These are phyloP conservation scores for Cranoglanis bouderius DNA, from an alignment of 2,113 vertebrate genomes.

Conservation along the genomic window DNA sequence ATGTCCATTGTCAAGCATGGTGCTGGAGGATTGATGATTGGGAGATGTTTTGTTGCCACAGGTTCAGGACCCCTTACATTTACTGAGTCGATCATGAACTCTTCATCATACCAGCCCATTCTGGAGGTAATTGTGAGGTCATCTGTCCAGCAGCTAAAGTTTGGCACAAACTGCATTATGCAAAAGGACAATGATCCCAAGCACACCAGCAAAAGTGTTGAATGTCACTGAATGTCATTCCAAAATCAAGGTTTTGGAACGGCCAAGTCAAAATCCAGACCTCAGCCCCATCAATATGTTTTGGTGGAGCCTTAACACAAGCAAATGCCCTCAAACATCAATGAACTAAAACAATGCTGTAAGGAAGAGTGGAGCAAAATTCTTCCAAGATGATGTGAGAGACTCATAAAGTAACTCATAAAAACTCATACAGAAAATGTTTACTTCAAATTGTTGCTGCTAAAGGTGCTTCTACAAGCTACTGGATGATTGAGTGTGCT, in stretches of 20 bases:
- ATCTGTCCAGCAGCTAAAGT: neutral
- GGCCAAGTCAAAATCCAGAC: neutral
- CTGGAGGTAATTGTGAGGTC: neutral
- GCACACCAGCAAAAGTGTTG: neutral
- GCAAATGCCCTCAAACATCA: neutral
- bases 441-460: neutral
- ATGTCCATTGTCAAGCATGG: neutral
- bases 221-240: no score
- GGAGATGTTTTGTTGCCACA: neutral
- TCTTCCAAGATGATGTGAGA: neutral
- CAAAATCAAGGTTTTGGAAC: neutral
- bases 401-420: neutral
- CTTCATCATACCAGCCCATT: neutral
- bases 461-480: neutral
- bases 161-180: neutral
- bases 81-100: neutral
- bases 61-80: neutral
- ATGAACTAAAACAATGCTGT: neutral
- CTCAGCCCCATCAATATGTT: neutral
- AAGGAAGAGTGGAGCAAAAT: neutral
- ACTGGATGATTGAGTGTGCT: neutral
- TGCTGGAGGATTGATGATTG: neutral
- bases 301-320: neutral
- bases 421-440: neutral
- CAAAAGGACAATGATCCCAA: neutral